These are phyloP conservation scores for Drosophila quadrilineata DNA, from an alignment of 1,140 invertebrate genomes.

Conservation along the genomic window DNA sequence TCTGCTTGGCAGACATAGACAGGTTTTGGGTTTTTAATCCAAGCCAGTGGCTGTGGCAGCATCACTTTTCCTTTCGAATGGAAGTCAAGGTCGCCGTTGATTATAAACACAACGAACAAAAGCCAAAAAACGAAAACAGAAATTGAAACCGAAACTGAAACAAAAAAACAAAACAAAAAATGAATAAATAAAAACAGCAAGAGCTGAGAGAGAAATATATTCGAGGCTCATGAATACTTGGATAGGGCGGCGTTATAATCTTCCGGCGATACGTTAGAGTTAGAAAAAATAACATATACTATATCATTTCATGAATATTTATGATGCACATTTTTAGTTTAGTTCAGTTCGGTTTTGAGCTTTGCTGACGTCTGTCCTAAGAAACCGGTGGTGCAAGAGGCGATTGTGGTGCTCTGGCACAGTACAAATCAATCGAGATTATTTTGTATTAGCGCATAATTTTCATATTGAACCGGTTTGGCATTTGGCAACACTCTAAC, in stretches of 20 bases:
- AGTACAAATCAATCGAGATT: conserved; percentile 9
- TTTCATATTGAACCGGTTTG: conserved; percentile 57
- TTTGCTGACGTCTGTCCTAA: conserved; percentile 13
- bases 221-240: background rate
- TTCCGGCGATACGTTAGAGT: conserved; percentile 10
- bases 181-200: background rate
- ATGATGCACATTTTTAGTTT: conserved; percentile 26
- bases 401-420: too few species aligned
- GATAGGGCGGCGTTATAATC: background rate
- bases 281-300: conserved; percentile 60
- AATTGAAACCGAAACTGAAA: conserved; percentile 20
- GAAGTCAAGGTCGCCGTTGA: conserved; percentile 61
- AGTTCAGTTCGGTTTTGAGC: conserved; percentile 27
- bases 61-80: conserved; percentile 71
- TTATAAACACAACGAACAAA: background rate
- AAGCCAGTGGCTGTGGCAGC: conserved; percentile 19
- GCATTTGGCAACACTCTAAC: conserved; percentile 30
- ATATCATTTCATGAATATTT: conserved; percentile 68
- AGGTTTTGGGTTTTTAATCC: conserved; percentile 62
- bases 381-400: conserved; percentile 40
- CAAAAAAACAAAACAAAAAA: background rate
- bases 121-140: conserved; percentile 22
- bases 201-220: background rate
- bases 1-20: conserved; percentile 27
- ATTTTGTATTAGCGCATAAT: conserved; percentile 42